A percentile compares a stretch with the other conserved stretches of the same genome.
These are phyloP conservation scores for Cirrhinus mrigala DNA, from an alignment of 2,797 vertebrate species.

Conservation along the genomic window DNA sequence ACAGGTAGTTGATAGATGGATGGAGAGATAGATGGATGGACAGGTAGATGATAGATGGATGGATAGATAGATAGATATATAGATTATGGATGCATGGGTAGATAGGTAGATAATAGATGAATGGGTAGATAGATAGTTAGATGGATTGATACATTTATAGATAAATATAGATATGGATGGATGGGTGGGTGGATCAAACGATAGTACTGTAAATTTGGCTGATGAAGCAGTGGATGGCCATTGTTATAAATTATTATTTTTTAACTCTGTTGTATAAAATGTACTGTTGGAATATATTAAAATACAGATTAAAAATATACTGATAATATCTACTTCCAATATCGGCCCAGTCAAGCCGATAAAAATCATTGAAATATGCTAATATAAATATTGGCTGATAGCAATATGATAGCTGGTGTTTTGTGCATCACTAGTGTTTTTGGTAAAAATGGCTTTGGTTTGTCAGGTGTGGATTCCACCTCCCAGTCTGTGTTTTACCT, in stretches of 20 bases:
- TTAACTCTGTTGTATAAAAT: not conserved
- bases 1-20: too few relatives aligned
- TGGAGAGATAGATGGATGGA: not conserved
- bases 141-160: not conserved
- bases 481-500: conserved; percentile 69
- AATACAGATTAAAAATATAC: not conserved
- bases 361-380: not conserved
- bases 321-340: not conserved
- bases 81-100: not conserved
- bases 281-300: not conserved
- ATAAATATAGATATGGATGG: not conserved
- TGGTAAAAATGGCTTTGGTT: conserved; percentile 62
- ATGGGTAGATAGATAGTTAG: not conserved
- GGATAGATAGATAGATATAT: not conserved
- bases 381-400: not conserved
- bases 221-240: too few relatives aligned
- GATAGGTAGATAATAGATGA: too few relatives aligned
- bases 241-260: too few relatives aligned
- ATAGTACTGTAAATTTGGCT: too few relatives aligned
- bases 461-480: conserved; percentile 62
- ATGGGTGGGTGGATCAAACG: not conserved
- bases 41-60: not conserved
- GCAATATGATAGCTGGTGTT: not conserved
- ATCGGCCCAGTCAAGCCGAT: not conserved
- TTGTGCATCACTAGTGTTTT: conserved; percentile 33